Conservation (phyloP, 1,140 invertebrate genomes). For the Parapsyche elsis region DNA sequence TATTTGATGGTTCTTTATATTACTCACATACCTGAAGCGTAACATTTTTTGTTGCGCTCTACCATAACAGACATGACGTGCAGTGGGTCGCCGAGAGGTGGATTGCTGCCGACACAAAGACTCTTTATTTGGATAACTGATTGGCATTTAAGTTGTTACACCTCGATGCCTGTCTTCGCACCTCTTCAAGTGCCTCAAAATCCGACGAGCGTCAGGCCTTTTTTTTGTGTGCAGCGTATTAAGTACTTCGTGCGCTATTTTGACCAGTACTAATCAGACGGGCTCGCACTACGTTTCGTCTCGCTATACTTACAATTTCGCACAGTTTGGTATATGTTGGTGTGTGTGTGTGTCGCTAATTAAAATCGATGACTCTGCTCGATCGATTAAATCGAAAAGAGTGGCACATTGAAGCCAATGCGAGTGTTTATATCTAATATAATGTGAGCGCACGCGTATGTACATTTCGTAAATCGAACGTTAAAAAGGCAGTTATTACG, state of each 20-base stretch:
- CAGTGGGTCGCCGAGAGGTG: background rate
- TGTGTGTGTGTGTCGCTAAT: background rate
- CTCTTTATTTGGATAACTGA: conserved; percentile 52
- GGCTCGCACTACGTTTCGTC: background rate
- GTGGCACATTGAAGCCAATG: background rate
- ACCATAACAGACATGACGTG: background rate
- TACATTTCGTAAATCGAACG: background rate
- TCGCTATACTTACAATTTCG: background rate
- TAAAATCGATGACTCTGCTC: conserved; percentile 14
- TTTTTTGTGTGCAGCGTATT: background rate
- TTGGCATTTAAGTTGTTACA: conserved; percentile 55
- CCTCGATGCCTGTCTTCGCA: conserved; percentile 20
- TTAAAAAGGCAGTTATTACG: background rate
- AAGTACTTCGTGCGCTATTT: background rate
- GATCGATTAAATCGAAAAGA: background rate
- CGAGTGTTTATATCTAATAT: background rate
- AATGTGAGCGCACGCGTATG: background rate
- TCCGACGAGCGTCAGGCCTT: background rate
- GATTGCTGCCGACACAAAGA: conserved; percentile 21
- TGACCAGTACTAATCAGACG: conserved; percentile 24
- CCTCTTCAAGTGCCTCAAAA: conserved; percentile 25
- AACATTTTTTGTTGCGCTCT: background rate
- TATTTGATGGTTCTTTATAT: too few relatives aligned
- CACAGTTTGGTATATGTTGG: background rate
- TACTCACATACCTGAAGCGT: too few relatives aligned